Evolutionary conservation across 2,888 invertebrate species (phyloP).

Genomic region (Cephus pygmeus): DNA sequence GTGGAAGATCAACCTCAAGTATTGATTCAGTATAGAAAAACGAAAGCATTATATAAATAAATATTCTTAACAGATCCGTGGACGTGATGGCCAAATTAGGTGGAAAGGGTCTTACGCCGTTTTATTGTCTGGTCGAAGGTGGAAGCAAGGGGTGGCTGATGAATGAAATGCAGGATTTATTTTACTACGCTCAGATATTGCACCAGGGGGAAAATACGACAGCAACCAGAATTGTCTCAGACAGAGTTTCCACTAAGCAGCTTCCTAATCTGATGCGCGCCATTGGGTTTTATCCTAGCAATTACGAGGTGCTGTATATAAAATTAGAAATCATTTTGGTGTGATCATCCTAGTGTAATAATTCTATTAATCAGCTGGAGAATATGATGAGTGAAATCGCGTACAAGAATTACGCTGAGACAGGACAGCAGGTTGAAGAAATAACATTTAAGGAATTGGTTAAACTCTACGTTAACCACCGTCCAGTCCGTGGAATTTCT

Average conservation of each 20-base stretch:
- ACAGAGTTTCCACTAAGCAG: slow-evolving; percentile 74
- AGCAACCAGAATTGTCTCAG: slow-evolving; percentile 71
- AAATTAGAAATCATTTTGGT: not conserved
- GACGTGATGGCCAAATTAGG: slow-evolving; percentile 68
- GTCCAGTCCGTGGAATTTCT: slow-evolving; percentile 71
- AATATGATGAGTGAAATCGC: slow-evolving; percentile 72
- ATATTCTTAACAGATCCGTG: slow-evolving; percentile 64
- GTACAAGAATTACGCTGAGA: slow-evolving; percentile 67
- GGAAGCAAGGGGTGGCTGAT: slow-evolving; percentile 79
- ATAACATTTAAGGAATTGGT: slow-evolving; percentile 77
- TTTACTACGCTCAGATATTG: slow-evolving; percentile 81
- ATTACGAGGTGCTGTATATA: slow-evolving; percentile 72
- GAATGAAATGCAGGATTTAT: slow-evolving; percentile 78
- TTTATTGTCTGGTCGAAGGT: slow-evolving; percentile 77
- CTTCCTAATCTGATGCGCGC: slow-evolving; percentile 80
- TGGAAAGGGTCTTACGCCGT: slow-evolving; percentile 74
- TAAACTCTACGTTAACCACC: slow-evolving; percentile 75
- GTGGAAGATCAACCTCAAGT: slow-evolving; percentile 72
- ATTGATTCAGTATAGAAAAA: slow-evolving; percentile 21
- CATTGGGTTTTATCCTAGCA: slow-evolving; percentile 80
- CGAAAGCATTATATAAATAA: not conserved
- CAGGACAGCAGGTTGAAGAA: slow-evolving; percentile 66
- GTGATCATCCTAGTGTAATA: not conserved
- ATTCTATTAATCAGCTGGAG: slow-evolving; percentile 67
- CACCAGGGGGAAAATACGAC: slow-evolving; percentile 78